Conservation (phyloP, 1,140 invertebrate species). For the Acyrthosiphon pisum region DNA sequence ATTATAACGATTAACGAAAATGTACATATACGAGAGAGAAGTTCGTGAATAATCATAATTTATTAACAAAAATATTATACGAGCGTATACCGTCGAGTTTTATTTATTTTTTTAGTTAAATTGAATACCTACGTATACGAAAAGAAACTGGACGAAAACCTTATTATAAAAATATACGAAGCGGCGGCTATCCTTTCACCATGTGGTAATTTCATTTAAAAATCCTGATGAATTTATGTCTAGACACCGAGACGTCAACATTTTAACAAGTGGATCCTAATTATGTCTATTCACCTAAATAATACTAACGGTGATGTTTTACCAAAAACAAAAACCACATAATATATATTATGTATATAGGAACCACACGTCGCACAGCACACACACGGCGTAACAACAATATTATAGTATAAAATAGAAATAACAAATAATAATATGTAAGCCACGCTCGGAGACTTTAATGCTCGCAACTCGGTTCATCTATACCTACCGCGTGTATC, state of each 20-base stretch:
- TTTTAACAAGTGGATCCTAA: slow-evolving; percentile 50
- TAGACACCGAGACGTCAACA: slow-evolving; percentile 46
- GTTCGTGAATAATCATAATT: slow-evolving; percentile 17
- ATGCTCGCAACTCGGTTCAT: neutral
- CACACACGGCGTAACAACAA: neutral
- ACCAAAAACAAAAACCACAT: slow-evolving; percentile 28
- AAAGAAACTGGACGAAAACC: slow-evolving; percentile 21
- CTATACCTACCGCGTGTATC: neutral
- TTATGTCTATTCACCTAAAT: slow-evolving; percentile 46
- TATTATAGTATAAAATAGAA: neutral
- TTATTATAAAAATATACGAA: slow-evolving; percentile 46
- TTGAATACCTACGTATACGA: neutral
- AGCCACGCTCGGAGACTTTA: neutral
- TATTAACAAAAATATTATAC: slow-evolving; percentile 17
- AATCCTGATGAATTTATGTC: slow-evolving; percentile 41
- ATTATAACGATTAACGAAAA: neutral
- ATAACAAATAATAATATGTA: neutral
- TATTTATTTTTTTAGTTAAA: slow-evolving; percentile 14
- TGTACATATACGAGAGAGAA: neutral
- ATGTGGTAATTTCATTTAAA: slow-evolving; percentile 38
- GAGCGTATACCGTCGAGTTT: neutral
- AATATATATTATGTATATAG: neutral
- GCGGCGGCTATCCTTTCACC: slow-evolving; percentile 40
- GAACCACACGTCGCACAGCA: neutral
- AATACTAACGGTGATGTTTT: slow-evolving; percentile 31